Base-by-base conservation (phyloP, 2,888 invertebrate genomes). In the Oscheius onirici region DNA sequence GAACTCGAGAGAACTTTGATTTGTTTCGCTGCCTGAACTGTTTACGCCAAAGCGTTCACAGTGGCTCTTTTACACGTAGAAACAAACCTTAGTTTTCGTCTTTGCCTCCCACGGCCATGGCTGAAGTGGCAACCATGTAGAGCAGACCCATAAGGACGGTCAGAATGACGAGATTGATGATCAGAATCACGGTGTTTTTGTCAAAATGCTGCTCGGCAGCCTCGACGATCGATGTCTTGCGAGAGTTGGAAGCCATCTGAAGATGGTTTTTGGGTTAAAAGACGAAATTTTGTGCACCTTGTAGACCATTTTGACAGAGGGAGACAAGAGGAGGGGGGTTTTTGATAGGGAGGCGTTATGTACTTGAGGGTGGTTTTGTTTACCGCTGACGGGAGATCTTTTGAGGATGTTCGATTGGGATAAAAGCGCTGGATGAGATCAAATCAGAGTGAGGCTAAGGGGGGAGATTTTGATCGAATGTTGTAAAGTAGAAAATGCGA, bases 111-210 rank as follows among this genome's bases (percentile, higher is more conserved):
- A 78, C 83, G 57, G 81, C 80, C 85, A 83, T 83, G 20, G 85
- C 85, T 22, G 83, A 84, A 26, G 85, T 83, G 70, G 85, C 86
- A 49, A 86, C 77, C 79, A 86, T 83, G 74, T 86, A 86, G 52
- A 86, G 77, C 46, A 71, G 46, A 40, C 72, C 75, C 78, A 86
- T 83, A 40, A 86, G 79, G 20, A 80, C 69, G 26, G 81, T 77
- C 11, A 86, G 75, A 72, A 86, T 86, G 65, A 83, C 58, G 15
- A 86, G 73, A 71, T 86, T 86, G 66, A 86, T 79, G 65, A 80
- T 79, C 34, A 81, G 77, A 63, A 82, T 82, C 46, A 82, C 51
- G 41, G 80, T 82, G 55, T 82, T 82, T 74, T 82, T 80, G 73
- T 85, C 85, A 67, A 85, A 84, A 49, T 81, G 81, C 46, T 72